Evolutionary conservation across 2,797 vertebrate species (phyloP).

Genomic region (Hylomyscus alleni): DNA sequence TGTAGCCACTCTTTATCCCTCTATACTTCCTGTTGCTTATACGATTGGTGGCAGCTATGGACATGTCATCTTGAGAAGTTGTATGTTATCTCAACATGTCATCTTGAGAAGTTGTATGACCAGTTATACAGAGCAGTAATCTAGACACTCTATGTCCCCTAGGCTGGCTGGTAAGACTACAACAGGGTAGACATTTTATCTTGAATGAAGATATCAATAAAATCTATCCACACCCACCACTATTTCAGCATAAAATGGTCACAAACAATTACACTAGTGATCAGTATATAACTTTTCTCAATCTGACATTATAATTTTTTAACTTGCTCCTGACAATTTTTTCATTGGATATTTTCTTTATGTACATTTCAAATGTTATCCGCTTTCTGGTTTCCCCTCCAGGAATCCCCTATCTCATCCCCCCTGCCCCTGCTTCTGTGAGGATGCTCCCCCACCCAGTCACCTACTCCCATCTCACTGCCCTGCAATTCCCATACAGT

Average conservation of each 20-base stretch:
- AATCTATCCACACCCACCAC: not conserved
- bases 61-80: not conserved
- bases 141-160: not conserved
- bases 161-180: not conserved
- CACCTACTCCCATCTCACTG: too few species aligned
- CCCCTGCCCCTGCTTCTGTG: too few species aligned
- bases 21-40: not conserved
- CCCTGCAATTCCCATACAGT: too few species aligned
- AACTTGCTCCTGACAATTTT: not conserved
- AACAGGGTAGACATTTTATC: not conserved
- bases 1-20: not conserved
- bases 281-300: constrained; percentile 36
- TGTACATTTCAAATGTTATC: too few species aligned
- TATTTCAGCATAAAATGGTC: not conserved
- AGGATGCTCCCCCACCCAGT: too few species aligned
- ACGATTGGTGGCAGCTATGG: not conserved
- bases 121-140: not conserved
- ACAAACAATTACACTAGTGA: not conserved
- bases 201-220: constrained; percentile 22
- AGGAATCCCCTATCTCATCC: too few species aligned
- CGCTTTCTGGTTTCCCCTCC: too few species aligned
- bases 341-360: too few species aligned
- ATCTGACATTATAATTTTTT: not conserved
- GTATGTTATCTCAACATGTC: not conserved
- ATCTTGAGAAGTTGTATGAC: not conserved